These are phyloP conservation scores for Noctua janthina DNA, from an alignment of 2,888 invertebrate species.

Conservation along the genomic window DNA sequence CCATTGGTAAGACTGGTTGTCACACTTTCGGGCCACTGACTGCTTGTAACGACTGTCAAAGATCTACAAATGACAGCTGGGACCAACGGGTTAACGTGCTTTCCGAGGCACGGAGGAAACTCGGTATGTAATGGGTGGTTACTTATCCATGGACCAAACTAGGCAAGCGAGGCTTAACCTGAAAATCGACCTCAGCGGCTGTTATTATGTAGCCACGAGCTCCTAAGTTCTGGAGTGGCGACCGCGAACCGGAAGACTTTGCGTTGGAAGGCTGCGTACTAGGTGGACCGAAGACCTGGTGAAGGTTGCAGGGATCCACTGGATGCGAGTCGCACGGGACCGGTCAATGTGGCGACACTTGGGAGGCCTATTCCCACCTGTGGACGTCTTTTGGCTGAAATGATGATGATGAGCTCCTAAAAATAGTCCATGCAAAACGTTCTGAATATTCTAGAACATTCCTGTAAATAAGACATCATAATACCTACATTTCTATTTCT, in stretches of 20 bases:
- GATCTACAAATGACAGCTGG: not conserved
- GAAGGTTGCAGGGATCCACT: no score
- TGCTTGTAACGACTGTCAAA: not conserved
- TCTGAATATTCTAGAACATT: not conserved
- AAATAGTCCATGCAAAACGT: not conserved
- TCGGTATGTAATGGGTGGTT: not conserved
- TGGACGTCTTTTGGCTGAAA: no score
- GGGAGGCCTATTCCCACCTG: no score
- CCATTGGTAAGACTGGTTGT: not conserved
- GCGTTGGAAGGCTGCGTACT: no score
- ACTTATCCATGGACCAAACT: not conserved
- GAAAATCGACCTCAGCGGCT: not conserved
- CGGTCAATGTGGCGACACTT: no score
- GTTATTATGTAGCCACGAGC: not conserved
- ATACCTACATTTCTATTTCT: not conserved
- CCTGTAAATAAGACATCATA: not conserved
- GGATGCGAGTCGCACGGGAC: no score
- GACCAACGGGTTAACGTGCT: not conserved
- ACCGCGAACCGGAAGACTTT: no score
- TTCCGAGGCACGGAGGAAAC: not conserved
- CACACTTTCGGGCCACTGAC: not conserved
- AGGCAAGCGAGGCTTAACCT: not conserved
- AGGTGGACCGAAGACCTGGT: no score
- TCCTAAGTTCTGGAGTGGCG: not conserved
- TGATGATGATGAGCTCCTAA: not conserved